Base-by-base conservation (phyloP, 2,113 vertebrate genomes). In the Cyanoderma ruficeps region DNA sequence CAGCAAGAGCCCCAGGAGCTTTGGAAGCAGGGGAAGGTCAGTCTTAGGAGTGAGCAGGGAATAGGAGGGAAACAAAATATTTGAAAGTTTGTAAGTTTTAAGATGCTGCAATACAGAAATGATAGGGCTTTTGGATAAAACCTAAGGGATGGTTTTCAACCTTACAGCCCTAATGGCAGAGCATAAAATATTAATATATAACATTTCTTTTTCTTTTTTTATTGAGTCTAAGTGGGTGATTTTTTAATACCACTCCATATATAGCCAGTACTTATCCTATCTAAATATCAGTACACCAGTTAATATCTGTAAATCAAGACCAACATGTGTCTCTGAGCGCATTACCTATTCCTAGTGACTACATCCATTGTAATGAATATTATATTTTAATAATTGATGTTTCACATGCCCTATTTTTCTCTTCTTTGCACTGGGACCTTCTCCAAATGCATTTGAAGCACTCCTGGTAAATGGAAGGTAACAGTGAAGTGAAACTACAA, bases 321-420 rank as follows among this genome's bases (percentile, higher is more conserved):
- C 31, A 84, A 74, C 27, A 50, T 53, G 46, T 72, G 46, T 72
- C 74, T 87, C 83, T 85, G 72, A 81, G 53, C 56, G 64, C 61
- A 87, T 83, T 68, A 83, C 19, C 52, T 6, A 17, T 86, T 94
- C 50, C 50, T 84, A 68, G 76, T 56, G 67, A 68, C 83, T 92
- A 64, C 22, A 23, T 86, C 60, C 42, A 65, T 83, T 90, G 69
- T 60, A 92, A 90, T 84, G 76, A 87, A 92, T 82, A 67, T 56
- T 92, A 7, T 80, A 71, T 72, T 93, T 95, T 85, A 96, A 94
- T 87, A 96, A 92, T 67, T 84, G 47, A 95, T 92, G 39, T 60
- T 83, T 94, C 81, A 70, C 39, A 76, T 87, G 70, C 41, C 83
- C n/a, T 93, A 60, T 75, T 94, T 95, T 94, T 49, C 53, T 65